Evolutionary conservation across 1,140 invertebrate genomes (phyloP).

Genomic region (Papilio dardanus): DNA sequence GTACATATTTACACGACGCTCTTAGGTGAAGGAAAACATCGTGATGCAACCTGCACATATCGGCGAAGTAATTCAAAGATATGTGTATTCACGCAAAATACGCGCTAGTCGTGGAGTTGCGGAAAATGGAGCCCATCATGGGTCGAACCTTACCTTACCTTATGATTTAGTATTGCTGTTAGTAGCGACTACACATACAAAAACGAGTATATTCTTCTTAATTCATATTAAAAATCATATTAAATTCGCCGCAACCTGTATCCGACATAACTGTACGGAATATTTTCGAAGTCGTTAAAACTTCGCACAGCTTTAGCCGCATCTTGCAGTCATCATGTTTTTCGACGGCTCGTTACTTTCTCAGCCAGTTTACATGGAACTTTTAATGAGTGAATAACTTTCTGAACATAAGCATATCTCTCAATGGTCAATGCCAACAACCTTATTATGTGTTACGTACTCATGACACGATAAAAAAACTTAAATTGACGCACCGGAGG

Average conservation of each 20-base stretch:
- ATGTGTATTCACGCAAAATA: too few relatives aligned
- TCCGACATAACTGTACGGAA: background rate
- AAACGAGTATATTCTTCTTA: background rate
- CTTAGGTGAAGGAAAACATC: too few relatives aligned
- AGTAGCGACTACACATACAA: too few relatives aligned
- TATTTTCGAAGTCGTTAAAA: background rate
- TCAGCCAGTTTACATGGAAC: background rate
- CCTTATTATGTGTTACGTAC: conserved; percentile 34
- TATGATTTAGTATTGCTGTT: too few relatives aligned
- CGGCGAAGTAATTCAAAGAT: too few relatives aligned
- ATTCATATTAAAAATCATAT: background rate
- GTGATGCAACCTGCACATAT: too few relatives aligned
- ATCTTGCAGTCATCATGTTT: background rate
- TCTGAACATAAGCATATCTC: background rate
- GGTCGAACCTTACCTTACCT: too few relatives aligned
- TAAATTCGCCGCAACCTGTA: background rate
- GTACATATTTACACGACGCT: too few relatives aligned
- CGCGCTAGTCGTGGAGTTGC: too few relatives aligned
- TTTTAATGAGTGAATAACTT: conserved; percentile 9
- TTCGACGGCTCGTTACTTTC: conserved; percentile 22
- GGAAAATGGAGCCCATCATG: too few relatives aligned
- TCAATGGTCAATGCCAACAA: conserved; percentile 36
- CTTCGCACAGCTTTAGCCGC: background rate
- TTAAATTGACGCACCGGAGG: too few relatives aligned
- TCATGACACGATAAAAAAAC: background rate